phyloP scores from a whole-genome alignment of 1,140 invertebrate species.

The Chionoecetes opilio region DNA sequence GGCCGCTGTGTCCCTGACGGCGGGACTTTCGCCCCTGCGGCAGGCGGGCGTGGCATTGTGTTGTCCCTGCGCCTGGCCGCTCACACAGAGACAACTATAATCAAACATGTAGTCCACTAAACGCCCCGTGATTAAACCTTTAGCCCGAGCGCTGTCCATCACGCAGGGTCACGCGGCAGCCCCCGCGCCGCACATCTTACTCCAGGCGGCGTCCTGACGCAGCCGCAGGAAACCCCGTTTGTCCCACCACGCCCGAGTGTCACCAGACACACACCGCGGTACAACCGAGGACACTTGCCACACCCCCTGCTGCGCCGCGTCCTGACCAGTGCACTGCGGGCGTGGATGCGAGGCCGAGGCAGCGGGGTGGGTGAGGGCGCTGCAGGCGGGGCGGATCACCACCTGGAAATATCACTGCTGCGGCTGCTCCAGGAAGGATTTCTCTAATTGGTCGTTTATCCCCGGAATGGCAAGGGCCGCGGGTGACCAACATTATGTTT shows the following conservation, averaged over 20 bases:
- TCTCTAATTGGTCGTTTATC: conserved; percentile 69
- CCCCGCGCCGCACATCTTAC: conserved; percentile 50
- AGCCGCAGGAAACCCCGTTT: neutral
- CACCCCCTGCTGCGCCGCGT: neutral
- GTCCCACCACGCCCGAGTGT: neutral
- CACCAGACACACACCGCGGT: neutral
- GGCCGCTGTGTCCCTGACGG: neutral
- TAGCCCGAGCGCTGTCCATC: conserved; percentile 74
- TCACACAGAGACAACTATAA: conserved; percentile 78
- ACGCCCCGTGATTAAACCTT: conserved; percentile 76
- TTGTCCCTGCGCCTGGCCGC: conserved; percentile 63
- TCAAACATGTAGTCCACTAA: conserved; percentile 77
- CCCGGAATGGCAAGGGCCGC: conserved; percentile 39
- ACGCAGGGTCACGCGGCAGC: conserved; percentile 57
- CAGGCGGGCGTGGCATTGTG: neutral
- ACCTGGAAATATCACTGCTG: conserved; percentile 53
- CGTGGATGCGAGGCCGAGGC: neutral
- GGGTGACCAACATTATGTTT: conserved; percentile 59
- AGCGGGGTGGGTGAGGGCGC: neutral
- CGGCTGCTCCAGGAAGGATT: conserved; percentile 51
- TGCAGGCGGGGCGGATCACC: neutral
- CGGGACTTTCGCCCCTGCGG: conserved; percentile 60
- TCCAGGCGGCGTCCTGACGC: conserved; percentile 13
- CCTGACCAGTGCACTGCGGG: neutral
- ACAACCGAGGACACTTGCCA: neutral